Percentiles rank a stretch among this genome's conserved stretches.
Evolutionary conservation across 2,888 invertebrate genomes (phyloP).

Genomic region (Proisotoma minuta): DNA sequence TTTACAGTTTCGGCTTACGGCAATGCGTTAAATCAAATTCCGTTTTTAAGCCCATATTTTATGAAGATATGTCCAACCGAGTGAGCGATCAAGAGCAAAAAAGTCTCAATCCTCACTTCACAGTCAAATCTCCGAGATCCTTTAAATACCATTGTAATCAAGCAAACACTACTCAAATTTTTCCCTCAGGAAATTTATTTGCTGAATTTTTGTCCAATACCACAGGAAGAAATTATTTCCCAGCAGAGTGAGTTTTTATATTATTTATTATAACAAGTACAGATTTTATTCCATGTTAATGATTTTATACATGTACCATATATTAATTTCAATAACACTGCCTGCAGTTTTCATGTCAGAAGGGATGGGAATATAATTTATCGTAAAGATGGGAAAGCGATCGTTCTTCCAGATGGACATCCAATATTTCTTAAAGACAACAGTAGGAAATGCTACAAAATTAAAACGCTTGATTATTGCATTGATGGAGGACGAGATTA

Average conservation of each 20-base stretch:
- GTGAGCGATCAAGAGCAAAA: constrained; percentile 13
- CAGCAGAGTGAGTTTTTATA: constrained; percentile 20
- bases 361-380: constrained; percentile 31
- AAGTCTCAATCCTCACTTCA: constrained; percentile 23
- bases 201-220: constrained; percentile 23
- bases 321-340: background rate
- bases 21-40: constrained; percentile 27
- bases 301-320: background rate
- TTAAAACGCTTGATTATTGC: constrained; percentile 30
- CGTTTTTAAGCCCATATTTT: constrained; percentile 30
- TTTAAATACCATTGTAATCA: constrained; percentile 31
- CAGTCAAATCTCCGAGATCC: constrained; percentile 24
- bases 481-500: constrained; percentile 33
- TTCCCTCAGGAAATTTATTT: constrained; percentile 27
- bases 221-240: constrained; percentile 16
- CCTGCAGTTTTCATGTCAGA: constrained; percentile 24
- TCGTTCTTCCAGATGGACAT: constrained; percentile 12
- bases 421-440: constrained; percentile 21
- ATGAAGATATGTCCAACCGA: constrained; percentile 24
- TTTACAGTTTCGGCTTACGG: constrained; percentile 27
- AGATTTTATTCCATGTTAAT: no score
- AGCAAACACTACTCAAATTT: constrained; percentile 24
- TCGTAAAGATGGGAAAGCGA: constrained; percentile 24
- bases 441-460: constrained; percentile 24
- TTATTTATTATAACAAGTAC: background rate